These are phyloP conservation scores for Phoronis australis DNA, from an alignment of 2,888 invertebrate genomes.

Conservation along the genomic window DNA sequence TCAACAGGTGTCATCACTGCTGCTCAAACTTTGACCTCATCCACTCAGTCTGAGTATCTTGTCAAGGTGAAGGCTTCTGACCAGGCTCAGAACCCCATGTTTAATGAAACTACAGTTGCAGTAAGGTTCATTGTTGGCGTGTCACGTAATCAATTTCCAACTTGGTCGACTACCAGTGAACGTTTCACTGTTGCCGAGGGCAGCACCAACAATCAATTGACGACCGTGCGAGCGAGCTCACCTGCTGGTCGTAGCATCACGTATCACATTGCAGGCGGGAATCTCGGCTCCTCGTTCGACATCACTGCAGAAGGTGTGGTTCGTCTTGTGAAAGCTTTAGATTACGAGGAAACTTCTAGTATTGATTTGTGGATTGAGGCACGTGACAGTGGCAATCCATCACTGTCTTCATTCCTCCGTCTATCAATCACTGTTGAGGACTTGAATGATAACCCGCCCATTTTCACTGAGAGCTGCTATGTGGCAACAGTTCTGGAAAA, in stretches of 20 bases:
- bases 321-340: conserved; percentile 23
- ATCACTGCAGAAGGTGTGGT: conserved; percentile 27
- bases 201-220: too few relatives aligned
- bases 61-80: conserved; percentile 66
- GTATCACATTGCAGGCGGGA: conserved; percentile 89
- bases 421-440: conserved; percentile 85
- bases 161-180: too few relatives aligned
- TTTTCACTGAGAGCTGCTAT: conserved; percentile 70
- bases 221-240: conserved; percentile 73
- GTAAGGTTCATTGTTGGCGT: too few relatives aligned
- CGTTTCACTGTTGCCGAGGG: too few relatives aligned
- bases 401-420: conserved; percentile 24
- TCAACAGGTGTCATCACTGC: conserved; percentile 84
- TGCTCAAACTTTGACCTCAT: conserved; percentile 38
- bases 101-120: too few relatives aligned
- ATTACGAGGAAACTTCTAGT: conserved; percentile 30
- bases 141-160: too few relatives aligned
- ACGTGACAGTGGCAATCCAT: conserved; percentile 55
- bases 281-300: conserved; percentile 64
- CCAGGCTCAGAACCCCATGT: too few relatives aligned
- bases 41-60: conserved; percentile 25
- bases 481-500: conserved; percentile 75
- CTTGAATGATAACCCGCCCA: conserved; percentile 85
- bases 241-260: conserved; percentile 32
- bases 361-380: conserved; percentile 40